phyloP scores from a whole-genome alignment of 2,888 invertebrate species.

The Pyrochroa serraticornis region DNA sequence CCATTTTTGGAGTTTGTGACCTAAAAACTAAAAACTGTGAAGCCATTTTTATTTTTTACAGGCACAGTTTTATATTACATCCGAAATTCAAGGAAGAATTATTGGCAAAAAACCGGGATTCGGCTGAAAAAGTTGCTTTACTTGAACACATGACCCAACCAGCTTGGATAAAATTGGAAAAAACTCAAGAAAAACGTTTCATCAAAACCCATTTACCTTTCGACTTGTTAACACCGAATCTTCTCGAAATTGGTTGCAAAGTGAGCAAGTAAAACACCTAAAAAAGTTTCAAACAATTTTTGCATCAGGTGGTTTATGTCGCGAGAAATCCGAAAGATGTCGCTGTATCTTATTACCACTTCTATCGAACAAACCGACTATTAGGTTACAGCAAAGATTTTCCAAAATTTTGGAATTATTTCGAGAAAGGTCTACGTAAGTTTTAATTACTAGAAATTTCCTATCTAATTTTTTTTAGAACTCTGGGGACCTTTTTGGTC shows the following conservation, averaged over 20 bases:
- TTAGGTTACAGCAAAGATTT: not conserved
- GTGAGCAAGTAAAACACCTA: slow-evolving; percentile 41
- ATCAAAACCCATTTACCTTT: slow-evolving; percentile 80
- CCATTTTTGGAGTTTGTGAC: slow-evolving; percentile 78
- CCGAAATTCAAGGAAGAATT: slow-evolving; percentile 62
- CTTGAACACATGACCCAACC: slow-evolving; percentile 66
- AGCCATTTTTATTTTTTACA: not conserved
- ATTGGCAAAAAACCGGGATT: slow-evolving; percentile 63
- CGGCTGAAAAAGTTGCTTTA: slow-evolving; percentile 61
- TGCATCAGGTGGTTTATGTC: slow-evolving; percentile 65
- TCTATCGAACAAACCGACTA: not conserved
- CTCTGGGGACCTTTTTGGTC: slow-evolving; percentile 76
- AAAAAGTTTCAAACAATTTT: not conserved
- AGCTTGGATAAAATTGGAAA: slow-evolving; percentile 63
- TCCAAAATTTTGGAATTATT: not conserved
- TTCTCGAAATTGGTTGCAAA: slow-evolving; percentile 64
- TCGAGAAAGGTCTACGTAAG: slow-evolving; percentile 2
- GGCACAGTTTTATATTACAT: not conserved
- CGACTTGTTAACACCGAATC: slow-evolving; percentile 69
- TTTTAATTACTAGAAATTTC: not conserved
- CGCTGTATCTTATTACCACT: slow-evolving; percentile 75
- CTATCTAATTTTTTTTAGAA: slow-evolving; percentile 52
- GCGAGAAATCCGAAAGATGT: slow-evolving; percentile 81
- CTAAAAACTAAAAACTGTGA: not conserved
- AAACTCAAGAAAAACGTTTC: slow-evolving; percentile 62